Conservation (phyloP, 2,888 invertebrate genomes). For the Subacronicta megacephala region DNA sequence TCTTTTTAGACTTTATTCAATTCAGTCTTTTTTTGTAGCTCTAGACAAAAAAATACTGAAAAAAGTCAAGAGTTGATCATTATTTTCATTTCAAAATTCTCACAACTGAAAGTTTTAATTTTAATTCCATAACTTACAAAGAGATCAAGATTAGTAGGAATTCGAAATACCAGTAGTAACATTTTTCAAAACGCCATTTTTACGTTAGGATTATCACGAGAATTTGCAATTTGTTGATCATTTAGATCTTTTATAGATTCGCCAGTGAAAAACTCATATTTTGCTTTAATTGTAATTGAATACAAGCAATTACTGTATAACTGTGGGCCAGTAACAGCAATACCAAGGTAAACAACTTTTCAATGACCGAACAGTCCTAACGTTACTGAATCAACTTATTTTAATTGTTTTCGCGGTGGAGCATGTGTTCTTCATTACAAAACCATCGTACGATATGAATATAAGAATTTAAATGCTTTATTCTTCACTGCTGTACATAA, state of each 20-base stretch:
- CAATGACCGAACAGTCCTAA: conserved; percentile 49
- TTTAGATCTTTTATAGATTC: conserved; percentile 21
- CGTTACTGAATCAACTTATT: conserved; percentile 54
- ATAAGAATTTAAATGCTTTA: background rate
- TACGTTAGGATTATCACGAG: conserved; percentile 59
- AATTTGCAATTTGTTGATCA: conserved; percentile 51
- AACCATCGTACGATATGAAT: background rate
- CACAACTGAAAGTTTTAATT: no score
- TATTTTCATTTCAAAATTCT: no score
- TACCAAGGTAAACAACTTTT: conserved; percentile 75
- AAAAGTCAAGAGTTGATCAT: no score
- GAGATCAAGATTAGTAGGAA: conserved; percentile 1
- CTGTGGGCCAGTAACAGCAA: conserved; percentile 23
- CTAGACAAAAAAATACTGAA: no score
- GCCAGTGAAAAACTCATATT: conserved; percentile 3
- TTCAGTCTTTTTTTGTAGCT: no score
- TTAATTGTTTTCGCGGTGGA: conserved; percentile 30
- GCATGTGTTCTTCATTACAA: conserved; percentile 51
- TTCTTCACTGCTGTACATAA: background rate
- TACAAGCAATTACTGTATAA: conserved; percentile 11
- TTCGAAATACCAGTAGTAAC: conserved; percentile 50
- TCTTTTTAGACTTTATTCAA: no score
- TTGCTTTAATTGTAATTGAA: conserved; percentile 11
- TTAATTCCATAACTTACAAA: no score
- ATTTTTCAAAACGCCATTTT: conserved; percentile 73